Conservation (phyloP, 1,140 invertebrate species). For the Drosophila jambulina region DNA sequence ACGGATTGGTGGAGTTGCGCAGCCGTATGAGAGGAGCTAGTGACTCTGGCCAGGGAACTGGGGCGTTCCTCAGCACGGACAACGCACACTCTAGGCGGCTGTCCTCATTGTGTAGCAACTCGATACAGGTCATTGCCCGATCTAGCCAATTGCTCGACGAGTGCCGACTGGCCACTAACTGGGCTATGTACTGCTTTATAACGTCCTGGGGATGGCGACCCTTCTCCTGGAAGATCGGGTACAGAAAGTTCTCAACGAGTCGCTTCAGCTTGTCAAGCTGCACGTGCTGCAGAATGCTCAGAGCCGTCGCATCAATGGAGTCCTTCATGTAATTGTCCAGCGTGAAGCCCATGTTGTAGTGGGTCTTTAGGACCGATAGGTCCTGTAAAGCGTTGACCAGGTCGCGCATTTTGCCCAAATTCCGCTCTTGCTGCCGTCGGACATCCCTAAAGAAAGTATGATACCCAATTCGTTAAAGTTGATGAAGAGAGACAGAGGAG, state of each 20-base stretch:
- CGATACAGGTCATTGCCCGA: conserved; percentile 71
- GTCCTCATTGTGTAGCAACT: conserved; percentile 79
- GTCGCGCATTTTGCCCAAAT: conserved; percentile 70
- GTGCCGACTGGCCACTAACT: conserved; percentile 69
- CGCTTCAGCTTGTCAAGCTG: conserved; percentile 75
- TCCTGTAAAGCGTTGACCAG: conserved; percentile 77
- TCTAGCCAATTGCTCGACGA: conserved; percentile 74
- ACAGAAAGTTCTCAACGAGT: conserved; percentile 76
- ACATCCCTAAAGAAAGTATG: conserved; percentile 56
- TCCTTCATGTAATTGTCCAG: conserved; percentile 81
- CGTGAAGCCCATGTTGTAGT: conserved; percentile 75
- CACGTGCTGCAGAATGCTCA: conserved; percentile 77
- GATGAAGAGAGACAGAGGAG: background rate
- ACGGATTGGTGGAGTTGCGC: conserved; percentile 75
- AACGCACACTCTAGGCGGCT: conserved; percentile 75
- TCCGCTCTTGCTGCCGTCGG: conserved; percentile 72
- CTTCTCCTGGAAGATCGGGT: conserved; percentile 81
- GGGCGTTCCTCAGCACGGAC: conserved; percentile 69
- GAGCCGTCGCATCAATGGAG: conserved; percentile 76
- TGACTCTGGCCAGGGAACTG: conserved; percentile 77
- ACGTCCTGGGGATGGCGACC: conserved; percentile 67
- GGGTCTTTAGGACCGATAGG: conserved; percentile 73
- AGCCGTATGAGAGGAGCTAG: conserved; percentile 68
- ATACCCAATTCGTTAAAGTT: background rate
- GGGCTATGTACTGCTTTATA: conserved; percentile 72